Conservation (phyloP, 2,888 invertebrate genomes). For the Melipona bicolor region DNA sequence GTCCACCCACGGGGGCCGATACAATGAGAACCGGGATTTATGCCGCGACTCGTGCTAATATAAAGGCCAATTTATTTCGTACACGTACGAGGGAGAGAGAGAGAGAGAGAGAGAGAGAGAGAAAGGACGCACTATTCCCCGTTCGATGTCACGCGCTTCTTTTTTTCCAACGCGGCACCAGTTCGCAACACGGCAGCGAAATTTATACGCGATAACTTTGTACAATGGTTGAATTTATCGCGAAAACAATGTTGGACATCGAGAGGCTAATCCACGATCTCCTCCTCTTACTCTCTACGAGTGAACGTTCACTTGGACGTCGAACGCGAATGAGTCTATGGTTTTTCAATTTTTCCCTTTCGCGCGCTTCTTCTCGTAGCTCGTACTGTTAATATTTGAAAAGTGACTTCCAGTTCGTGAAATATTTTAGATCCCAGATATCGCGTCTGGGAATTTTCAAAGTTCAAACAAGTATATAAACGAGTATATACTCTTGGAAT, state of each 20-base stretch:
- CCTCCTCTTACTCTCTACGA: not conserved
- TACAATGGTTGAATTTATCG: slow-evolving; percentile 77
- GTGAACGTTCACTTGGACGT: not conserved
- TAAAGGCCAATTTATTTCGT: slow-evolving; percentile 81
- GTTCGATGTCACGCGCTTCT: slow-evolving; percentile 44
- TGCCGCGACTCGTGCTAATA: slow-evolving; percentile 79
- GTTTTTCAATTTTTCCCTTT: not conserved
- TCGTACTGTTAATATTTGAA: not conserved
- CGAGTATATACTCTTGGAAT: not conserved
- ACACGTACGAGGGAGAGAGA: slow-evolving; percentile 51
- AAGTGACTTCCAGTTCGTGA: not conserved
- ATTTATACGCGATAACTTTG: slow-evolving; percentile 78
- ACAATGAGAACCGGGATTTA: slow-evolving; percentile 80
- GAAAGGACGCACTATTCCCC: slow-evolving; percentile 29
- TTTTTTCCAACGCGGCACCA: slow-evolving; percentile 23
- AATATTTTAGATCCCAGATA: not conserved
- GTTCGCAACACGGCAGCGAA: slow-evolving; percentile 65
- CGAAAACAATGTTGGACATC: slow-evolving; percentile 74
- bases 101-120: slow-evolving; percentile 34
- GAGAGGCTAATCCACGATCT: slow-evolving; percentile 47
- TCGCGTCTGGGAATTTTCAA: not conserved
- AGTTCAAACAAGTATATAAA: not conserved
- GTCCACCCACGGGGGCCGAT: slow-evolving; percentile 78
- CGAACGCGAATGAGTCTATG: not conserved
- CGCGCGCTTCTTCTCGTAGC: too few relatives aligned